Evolutionary conservation across 2,797 vertebrate genomes (phyloP), one percentile per base, ranked within the genome.

Genomic region (Mus caroli): DNA sequence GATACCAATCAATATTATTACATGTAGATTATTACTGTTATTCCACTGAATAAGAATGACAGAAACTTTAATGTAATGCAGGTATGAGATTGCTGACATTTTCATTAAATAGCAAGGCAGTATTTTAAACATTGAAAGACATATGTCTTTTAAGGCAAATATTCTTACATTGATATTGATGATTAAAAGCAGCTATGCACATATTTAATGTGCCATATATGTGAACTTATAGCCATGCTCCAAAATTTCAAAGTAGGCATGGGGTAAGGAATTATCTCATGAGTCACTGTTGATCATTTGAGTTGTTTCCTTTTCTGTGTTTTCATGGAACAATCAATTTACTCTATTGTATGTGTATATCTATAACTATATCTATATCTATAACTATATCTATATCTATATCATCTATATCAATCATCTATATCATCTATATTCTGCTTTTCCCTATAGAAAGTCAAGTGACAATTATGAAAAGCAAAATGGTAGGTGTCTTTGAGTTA

Each of bases 251-350:
- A 84, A 40, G 71, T 40, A 73, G 71, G 19, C 71, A 71, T 20
- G 37, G 26, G 1, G 10, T 82, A 10, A 12, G 24, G 4, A 50
- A 71, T 86, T 92, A 79, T 26, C 12, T 91, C 15, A 0, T 89
- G 52, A 77, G 5, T 31, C 5, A 6, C 9, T n/a, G 69, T 85
- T 85, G 52, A 91, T 52, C 78, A 62, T 86, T 22, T 79, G 22
- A 9, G 31, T 84, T 94, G 19, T 84, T 96, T 96, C 71, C 31
- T 78, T 46, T 92, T 90, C 58, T 37, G 56, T 62, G 31, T 24
- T 89, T 28, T 52, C 12, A 46, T 58, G 22, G 91, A 7, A 62
- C 75, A 85, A 77, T 37, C 40, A 80, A 43, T 80, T 19, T 76
- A 76, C 28, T 69, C n/a, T 64, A 13, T 31, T 88, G 28, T 73